Conservation (phyloP, 2,888 invertebrate species). For the Luffia ferchaultella region DNA sequence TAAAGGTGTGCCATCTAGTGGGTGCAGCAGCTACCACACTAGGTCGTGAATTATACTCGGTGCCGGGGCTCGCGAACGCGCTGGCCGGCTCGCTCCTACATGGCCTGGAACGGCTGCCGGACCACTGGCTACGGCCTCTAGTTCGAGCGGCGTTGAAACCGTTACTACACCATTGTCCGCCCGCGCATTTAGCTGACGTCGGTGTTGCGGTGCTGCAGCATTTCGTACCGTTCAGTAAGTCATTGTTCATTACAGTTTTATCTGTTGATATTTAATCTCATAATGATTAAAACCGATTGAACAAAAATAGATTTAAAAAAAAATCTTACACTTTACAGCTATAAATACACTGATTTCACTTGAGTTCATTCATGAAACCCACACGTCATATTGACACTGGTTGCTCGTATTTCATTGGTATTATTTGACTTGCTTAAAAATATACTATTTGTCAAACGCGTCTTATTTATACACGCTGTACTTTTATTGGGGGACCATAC, state of each 20-base stretch:
- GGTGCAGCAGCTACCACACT: slow-evolving; percentile 77
- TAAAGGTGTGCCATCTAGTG: slow-evolving; percentile 64
- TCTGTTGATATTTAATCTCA: too few relatives aligned
- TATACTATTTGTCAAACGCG: too few relatives aligned
- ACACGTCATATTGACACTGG: too few relatives aligned
- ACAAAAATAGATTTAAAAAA: too few relatives aligned
- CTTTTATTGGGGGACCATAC: too few relatives aligned
- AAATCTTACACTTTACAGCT: too few relatives aligned
- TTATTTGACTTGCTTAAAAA: too few relatives aligned
- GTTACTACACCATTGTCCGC: slow-evolving; percentile 86
- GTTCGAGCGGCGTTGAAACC: slow-evolving; percentile 87
- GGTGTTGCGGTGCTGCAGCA: slow-evolving; percentile 82
- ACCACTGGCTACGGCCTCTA: slow-evolving; percentile 84
- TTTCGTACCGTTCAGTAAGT: slow-evolving; percentile 81
- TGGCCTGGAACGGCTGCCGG: slow-evolving; percentile 78
- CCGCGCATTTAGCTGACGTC: slow-evolving; percentile 78
- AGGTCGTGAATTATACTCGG: slow-evolving; percentile 86
- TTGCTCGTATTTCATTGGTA: too few relatives aligned
- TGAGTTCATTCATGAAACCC: too few relatives aligned
- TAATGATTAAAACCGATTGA: too few relatives aligned
- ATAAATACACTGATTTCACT: too few relatives aligned
- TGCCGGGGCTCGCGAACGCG: slow-evolving; percentile 77
- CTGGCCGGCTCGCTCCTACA: slow-evolving; percentile 76
- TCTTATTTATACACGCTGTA: too few relatives aligned
- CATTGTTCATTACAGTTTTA: slow-evolving; percentile 4